Evolutionary conservation across 2,797 vertebrate species (phyloP).

Genomic region (Trachurus trachurus): DNA sequence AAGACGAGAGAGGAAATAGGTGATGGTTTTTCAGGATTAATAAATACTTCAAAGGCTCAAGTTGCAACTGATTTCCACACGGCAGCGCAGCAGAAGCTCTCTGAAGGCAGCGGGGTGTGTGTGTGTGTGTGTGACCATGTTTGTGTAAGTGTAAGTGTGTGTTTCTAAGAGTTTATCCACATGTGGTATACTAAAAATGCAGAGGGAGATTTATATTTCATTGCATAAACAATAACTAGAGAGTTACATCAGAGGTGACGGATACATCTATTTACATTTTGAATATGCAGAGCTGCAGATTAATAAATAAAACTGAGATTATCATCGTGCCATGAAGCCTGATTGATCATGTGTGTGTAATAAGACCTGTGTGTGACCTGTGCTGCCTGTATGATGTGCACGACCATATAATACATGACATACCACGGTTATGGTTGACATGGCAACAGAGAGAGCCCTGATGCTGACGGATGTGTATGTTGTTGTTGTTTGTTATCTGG

Average conservation of each 20-base stretch:
- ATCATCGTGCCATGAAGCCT: no score
- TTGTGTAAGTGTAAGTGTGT: slow-evolving; percentile 2
- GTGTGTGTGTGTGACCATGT: neutral
- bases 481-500: neutral
- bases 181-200: neutral
- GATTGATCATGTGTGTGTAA: neutral
- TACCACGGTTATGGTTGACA: slow-evolving; percentile 6
- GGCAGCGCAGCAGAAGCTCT: slow-evolving; percentile 49
- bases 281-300: neutral
- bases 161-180: slow-evolving; percentile 39
- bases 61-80: slow-evolving; percentile 59
- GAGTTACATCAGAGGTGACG: neutral
- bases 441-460: slow-evolving; percentile 2
- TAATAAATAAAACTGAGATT: neutral
- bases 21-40: slow-evolving; percentile 67
- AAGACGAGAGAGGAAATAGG: slow-evolving; percentile 56
- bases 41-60: slow-evolving; percentile 68
- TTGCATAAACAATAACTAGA: neutral
- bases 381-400: neutral
- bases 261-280: neutral
- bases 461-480: neutral
- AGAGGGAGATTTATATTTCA: neutral
- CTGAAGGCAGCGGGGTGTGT: slow-evolving; percentile 23
- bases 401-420: neutral
- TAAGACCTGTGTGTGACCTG: neutral